These are phyloP conservation scores for Chrysotoxum bicinctum DNA, from an alignment of 2,888 invertebrate species.

Conservation along the genomic window DNA sequence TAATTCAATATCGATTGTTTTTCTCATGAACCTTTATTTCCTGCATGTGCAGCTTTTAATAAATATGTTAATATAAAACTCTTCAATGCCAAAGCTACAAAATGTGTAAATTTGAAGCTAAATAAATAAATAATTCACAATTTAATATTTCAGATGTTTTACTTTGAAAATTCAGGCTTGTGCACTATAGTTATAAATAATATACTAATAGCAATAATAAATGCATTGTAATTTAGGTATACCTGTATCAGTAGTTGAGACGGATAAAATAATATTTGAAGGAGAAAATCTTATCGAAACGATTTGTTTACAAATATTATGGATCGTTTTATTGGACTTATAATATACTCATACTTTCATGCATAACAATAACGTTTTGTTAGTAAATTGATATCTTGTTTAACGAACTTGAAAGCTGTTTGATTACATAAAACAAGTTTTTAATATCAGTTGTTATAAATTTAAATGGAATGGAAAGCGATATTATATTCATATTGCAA, in stretches of 20 bases:
- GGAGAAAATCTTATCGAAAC: neutral
- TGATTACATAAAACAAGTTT: neutral
- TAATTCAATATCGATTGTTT: too few relatives aligned
- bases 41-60: too few relatives aligned
- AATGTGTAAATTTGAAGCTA: too few relatives aligned
- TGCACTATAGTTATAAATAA: too few relatives aligned
- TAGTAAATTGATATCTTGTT: neutral
- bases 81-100: too few relatives aligned
- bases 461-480: neutral
- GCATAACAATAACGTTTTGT: neutral
- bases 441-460: neutral
- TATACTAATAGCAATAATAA: too few relatives aligned
- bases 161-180: too few relatives aligned
- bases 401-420: neutral
- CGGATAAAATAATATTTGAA: neutral
- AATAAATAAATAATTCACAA: too few relatives aligned
- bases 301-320: neutral
- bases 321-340: neutral
- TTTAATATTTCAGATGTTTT: too few relatives aligned
- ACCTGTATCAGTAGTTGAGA: neutral
- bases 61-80: too few relatives aligned
- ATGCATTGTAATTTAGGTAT: too few relatives aligned
- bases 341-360: neutral
- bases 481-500: neutral
- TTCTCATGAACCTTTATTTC: too few relatives aligned